A percentile compares a stretch with the other conserved stretches of the same genome.
phyloP scores from a whole-genome alignment of 2,797 vertebrate genomes.

The Malurus leucopterus region DNA sequence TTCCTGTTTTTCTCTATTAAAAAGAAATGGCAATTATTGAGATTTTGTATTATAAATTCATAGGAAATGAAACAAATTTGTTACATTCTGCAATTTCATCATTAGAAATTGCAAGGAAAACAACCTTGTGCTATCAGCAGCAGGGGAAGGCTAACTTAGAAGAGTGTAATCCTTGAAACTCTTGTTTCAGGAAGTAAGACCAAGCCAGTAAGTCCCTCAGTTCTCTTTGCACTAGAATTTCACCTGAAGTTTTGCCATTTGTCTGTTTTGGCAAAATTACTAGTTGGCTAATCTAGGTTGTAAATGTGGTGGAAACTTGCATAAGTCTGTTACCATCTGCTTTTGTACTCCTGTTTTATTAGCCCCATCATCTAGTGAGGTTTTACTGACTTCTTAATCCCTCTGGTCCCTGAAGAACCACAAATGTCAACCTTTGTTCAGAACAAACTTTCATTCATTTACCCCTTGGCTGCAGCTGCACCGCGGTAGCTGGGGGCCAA shows the following conservation, averaged over 20 bases:
- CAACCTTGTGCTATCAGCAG: not conserved
- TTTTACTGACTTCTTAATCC: constrained; percentile 56
- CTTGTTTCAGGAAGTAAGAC: not conserved
- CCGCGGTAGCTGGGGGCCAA: constrained; percentile 36
- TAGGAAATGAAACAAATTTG: not conserved
- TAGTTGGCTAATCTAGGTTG: constrained; percentile 7
- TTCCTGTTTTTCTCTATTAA: not conserved
- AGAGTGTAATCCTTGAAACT: not conserved
- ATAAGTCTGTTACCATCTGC: constrained; percentile 44
- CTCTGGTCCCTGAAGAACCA: constrained; percentile 45
- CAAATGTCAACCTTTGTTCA: constrained; percentile 57
- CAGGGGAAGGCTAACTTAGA: not conserved
- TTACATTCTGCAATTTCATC: not conserved
- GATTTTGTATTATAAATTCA: not conserved
- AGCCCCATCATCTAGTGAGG: constrained; percentile 41
- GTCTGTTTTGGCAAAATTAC: constrained; percentile 18
- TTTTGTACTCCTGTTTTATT: constrained; percentile 47
- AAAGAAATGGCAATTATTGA: not conserved
- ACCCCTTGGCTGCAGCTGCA: constrained; percentile 38
- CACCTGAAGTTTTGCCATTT: constrained; percentile 37
- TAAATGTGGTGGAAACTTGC: constrained; percentile 54
- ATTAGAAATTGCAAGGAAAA: not conserved
- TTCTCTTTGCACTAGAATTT: constrained; percentile 4
- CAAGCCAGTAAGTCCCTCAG: not conserved
- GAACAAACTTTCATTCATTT: constrained; percentile 52